Percentiles rank a stretch among this genome's conserved stretches.
Evolutionary conservation across 2,888 invertebrate genomes (phyloP).

Genomic region (Noctua fimbriata): DNA sequence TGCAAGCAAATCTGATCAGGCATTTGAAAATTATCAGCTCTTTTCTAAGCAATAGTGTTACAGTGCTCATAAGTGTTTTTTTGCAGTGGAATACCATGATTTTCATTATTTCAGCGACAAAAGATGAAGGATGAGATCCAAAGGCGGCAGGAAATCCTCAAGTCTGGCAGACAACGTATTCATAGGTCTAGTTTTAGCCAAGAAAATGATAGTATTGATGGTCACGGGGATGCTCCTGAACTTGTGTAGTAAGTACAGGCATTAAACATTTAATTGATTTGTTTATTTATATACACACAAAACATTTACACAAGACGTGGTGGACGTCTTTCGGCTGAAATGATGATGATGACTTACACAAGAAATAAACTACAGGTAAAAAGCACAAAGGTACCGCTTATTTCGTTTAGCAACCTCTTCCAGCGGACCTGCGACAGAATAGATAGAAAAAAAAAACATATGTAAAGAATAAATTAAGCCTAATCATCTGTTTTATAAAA

Average conservation of each 20-base stretch:
- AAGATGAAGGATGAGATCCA: constrained; percentile 94
- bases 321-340: too few relatives aligned
- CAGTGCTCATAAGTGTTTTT: background rate
- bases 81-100: background rate
- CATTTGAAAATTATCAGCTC: background rate
- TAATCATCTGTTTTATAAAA: too few relatives aligned
- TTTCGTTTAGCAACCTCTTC: too few relatives aligned
- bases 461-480: too few relatives aligned
- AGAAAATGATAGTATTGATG: constrained; percentile 78
- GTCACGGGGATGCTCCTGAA: constrained; percentile 80
- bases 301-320: too few relatives aligned
- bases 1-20: background rate
- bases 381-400: too few relatives aligned
- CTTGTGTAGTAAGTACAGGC: constrained; percentile 81
- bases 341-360: too few relatives aligned
- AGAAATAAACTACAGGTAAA: too few relatives aligned
- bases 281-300: too few relatives aligned
- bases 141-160: constrained; percentile 93
- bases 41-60: background rate
- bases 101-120: constrained; percentile 87
- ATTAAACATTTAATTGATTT: too few relatives aligned
- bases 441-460: too few relatives aligned
- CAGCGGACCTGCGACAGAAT: too few relatives aligned
- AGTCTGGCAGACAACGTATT: constrained; percentile 90
- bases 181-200: constrained; percentile 87